These are phyloP conservation scores for Rhagium mordax DNA, from an alignment of 2,888 invertebrate genomes.

Conservation along the genomic window DNA sequence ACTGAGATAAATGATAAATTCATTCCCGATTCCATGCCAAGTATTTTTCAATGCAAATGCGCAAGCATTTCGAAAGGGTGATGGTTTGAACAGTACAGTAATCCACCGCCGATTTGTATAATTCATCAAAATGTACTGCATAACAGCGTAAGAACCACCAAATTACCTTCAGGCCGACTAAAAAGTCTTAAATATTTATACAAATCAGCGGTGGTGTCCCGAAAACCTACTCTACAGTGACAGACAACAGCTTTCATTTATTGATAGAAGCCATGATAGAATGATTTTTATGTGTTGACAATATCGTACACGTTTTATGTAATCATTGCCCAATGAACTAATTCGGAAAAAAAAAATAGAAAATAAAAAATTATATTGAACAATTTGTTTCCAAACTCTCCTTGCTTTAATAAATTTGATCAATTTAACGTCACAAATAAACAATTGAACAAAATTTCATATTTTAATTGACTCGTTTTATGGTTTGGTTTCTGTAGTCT, in stretches of 20 bases:
- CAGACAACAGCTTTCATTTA: conserved; percentile 40
- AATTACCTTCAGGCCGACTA: too few relatives aligned
- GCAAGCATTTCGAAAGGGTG: conserved; percentile 28
- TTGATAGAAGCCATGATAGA: conserved; percentile 18
- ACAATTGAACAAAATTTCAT: too few relatives aligned
- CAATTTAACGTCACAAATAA: too few relatives aligned
- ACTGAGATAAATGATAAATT: conserved; percentile 33
- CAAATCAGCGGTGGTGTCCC: conserved; percentile 38
- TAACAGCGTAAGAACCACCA: too few relatives aligned
- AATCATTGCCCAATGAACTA: conserved; percentile 9
- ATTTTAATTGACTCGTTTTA: too few relatives aligned
- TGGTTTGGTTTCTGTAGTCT: too few relatives aligned
- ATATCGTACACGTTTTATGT: conserved; percentile 10
- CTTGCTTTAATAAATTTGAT: too few relatives aligned
- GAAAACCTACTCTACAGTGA: conserved; percentile 48
- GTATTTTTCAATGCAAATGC: conserved; percentile 17
- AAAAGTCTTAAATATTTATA: too few relatives aligned
- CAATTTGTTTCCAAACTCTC: neutral
- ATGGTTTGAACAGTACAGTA: neutral
- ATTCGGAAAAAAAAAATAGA: too few relatives aligned
- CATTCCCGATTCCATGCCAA: conserved; percentile 33
- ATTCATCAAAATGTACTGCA: neutral
- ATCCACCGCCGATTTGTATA: conserved; percentile 10
- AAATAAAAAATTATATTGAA: neutral
- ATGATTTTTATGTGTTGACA: conserved; percentile 1